These are phyloP conservation scores for Drosophila helvetica DNA, from an alignment of 2,888 invertebrate species.

Conservation along the genomic window DNA sequence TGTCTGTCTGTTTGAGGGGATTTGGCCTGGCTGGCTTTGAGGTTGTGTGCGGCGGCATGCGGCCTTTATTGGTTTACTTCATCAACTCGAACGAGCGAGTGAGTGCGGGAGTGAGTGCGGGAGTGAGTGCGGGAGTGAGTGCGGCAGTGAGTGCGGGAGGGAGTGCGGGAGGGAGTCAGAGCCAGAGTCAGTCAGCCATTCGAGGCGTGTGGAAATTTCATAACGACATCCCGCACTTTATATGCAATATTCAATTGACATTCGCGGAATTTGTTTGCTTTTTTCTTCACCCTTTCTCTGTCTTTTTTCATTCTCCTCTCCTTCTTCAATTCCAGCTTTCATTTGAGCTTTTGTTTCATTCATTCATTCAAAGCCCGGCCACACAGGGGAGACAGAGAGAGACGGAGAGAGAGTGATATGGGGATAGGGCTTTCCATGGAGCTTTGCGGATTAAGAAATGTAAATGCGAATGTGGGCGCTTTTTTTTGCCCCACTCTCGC, in stretches of 20 bases:
- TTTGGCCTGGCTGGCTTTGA: constrained; percentile 74
- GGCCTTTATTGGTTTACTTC: constrained; percentile 80
- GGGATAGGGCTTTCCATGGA: constrained; percentile 23
- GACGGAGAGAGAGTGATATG: background rate
- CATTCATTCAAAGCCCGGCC: background rate
- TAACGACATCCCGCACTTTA: constrained; percentile 65
- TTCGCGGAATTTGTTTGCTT: constrained; percentile 52
- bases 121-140: background rate
- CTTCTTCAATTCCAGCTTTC: constrained; percentile 68
- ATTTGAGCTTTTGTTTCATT: constrained; percentile 59
- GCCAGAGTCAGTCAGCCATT: constrained; percentile 54
- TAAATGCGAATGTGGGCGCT: constrained; percentile 47
- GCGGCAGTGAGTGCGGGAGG: background rate
- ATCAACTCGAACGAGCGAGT: constrained; percentile 69
- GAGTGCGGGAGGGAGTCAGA: background rate
- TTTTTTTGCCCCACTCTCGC: constrained; percentile 24
- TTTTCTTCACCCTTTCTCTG: background rate
- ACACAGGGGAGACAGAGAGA: background rate
- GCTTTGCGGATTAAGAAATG: constrained; percentile 58
- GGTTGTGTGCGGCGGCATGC: constrained; percentile 65
- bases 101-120: constrained; percentile 7
- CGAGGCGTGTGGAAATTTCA: constrained; percentile 76
- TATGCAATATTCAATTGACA: constrained; percentile 80
- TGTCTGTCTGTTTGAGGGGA: constrained; percentile 44
- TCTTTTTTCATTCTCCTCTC: constrained; percentile 26